Conservation (phyloP, 1,140 invertebrate genomes). For the Vanessa tameamea region DNA sequence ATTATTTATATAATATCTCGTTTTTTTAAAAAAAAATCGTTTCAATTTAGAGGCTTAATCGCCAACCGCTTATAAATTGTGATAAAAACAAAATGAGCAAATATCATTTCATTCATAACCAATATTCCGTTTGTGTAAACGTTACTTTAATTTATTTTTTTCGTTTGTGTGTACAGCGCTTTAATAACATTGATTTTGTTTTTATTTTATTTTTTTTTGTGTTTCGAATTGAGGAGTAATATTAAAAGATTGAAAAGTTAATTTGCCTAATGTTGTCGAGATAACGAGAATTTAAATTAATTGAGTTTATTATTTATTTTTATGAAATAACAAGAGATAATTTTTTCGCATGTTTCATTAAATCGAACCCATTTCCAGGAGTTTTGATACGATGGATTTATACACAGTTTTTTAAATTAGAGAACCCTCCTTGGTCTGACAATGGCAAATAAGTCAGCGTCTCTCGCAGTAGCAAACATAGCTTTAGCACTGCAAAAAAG, state of each 20-base stretch:
- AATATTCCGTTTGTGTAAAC: slow-evolving; percentile 44
- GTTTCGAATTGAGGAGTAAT: background rate
- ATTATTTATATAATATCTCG: background rate
- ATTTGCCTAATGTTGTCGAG: background rate
- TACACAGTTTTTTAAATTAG: no score
- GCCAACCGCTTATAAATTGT: slow-evolving; percentile 28
- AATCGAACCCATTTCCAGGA: no score
- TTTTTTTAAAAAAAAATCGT: background rate
- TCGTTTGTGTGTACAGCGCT: slow-evolving; percentile 3
- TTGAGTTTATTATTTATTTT: no score
- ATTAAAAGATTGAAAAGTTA: background rate
- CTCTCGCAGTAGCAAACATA: no score
- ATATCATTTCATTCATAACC: slow-evolving; percentile 59
- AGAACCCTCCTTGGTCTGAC: no score
- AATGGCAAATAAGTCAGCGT: no score
- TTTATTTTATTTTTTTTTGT: slow-evolving; percentile 8
- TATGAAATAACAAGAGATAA: no score
- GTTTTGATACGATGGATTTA: no score
- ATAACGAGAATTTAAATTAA: no score
- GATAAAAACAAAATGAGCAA: slow-evolving; percentile 41
- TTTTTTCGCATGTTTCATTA: no score
- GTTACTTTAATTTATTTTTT: slow-evolving; percentile 32
- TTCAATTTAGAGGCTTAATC: background rate
- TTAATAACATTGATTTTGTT: slow-evolving; percentile 7
- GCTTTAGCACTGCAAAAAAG: no score